Evolutionary conservation across 2,888 invertebrate genomes (phyloP).

Genomic region (Trilocha varians): DNA sequence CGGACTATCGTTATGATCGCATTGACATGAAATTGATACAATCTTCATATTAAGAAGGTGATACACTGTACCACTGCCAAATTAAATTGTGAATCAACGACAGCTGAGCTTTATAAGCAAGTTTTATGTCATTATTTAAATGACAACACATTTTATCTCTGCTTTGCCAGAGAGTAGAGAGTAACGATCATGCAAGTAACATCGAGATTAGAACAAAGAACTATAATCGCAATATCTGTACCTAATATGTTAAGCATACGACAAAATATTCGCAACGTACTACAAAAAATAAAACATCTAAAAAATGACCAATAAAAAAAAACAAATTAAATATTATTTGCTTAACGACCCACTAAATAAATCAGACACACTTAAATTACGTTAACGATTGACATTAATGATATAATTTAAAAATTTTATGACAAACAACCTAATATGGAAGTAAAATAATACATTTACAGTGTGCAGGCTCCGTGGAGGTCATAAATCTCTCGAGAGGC

Average conservation of each 20-base stretch:
- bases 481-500: constrained; percentile 5
- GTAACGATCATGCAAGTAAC: no score
- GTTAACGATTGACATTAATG: neutral
- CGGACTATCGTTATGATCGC: neutral
- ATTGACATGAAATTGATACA: constrained; percentile 1
- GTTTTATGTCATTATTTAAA: no score
- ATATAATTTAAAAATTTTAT: neutral
- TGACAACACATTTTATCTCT: no score
- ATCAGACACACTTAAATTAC: neutral
- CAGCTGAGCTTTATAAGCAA: no score
- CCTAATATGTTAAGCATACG: no score
- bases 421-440: neutral
- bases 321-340: neutral
- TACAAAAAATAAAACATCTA: no score
- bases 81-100: no score
- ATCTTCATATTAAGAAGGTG: neutral
- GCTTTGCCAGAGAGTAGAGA: no score
- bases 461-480: neutral
- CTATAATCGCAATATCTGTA: neutral
- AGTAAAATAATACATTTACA: neutral
- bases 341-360: neutral
- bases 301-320: neutral
- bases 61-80: neutral
- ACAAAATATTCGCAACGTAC: no score
- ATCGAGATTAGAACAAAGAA: no score